Conservation (phyloP, 2,797 vertebrate species). For the Varecia variegata region DNA sequence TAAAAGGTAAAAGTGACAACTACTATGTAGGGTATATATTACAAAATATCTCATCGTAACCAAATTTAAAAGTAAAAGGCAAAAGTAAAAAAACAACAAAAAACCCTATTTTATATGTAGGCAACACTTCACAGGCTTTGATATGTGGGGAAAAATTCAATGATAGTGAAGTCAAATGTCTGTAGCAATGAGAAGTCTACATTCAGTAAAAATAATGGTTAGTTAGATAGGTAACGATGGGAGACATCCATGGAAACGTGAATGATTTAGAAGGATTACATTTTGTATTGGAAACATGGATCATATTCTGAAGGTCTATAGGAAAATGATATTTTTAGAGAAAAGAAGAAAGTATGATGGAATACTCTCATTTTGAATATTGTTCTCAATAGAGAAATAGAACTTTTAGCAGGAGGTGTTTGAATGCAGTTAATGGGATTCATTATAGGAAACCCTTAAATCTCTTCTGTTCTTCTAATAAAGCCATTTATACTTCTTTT, state of each 20-base stretch:
- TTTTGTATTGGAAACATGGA: not conserved
- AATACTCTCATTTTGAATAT: slow-evolving; percentile 10
- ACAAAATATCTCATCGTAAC: not conserved
- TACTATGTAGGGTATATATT: not conserved
- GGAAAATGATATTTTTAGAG: not conserved
- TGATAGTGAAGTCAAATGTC: not conserved
- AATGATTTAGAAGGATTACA: not conserved
- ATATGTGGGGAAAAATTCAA: not conserved
- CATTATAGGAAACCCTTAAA: not conserved
- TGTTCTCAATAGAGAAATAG: not conserved
- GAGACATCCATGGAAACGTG: not conserved
- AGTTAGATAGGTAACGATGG: not conserved
- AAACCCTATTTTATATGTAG: not conserved
- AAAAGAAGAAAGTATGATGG: not conserved
- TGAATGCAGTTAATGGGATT: not conserved
- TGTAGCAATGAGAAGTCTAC: not conserved
- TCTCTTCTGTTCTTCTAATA: not conserved
- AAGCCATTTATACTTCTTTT: not conserved
- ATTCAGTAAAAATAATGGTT: not conserved
- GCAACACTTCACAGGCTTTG: not conserved
- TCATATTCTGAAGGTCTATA: not conserved
- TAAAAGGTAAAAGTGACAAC: not conserved
- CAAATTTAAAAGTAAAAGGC: not conserved
- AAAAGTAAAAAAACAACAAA: not conserved
- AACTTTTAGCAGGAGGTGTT: not conserved